These are phyloP conservation scores for Mormyrus proboscirostris DNA, from an alignment of 2,797 vertebrate species.

Conservation along the genomic window DNA sequence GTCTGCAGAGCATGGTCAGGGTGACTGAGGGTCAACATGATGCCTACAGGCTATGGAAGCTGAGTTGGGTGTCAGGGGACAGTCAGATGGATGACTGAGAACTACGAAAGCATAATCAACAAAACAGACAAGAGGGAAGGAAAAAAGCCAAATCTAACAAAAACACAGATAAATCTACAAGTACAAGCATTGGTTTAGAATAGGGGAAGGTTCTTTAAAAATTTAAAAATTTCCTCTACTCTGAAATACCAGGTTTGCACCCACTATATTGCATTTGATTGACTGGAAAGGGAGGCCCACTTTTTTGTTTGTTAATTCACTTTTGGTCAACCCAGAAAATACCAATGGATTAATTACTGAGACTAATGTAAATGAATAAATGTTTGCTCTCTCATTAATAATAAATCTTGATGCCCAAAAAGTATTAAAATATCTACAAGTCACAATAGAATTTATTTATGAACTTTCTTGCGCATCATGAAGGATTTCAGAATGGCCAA, in stretches of 20 bases:
- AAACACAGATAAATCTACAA: not conserved
- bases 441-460: not conserved
- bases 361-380: not conserved
- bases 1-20: not conserved
- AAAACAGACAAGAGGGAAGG: not conserved
- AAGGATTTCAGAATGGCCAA: not conserved
- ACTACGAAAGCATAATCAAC: not conserved
- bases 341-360: not conserved
- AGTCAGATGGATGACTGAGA: not conserved
- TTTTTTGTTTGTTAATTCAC: not conserved
- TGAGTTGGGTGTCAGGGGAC: not conserved
- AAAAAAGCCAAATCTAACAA: not conserved
- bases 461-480: not conserved
- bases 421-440: not conserved
- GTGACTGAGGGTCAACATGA: conserved; percentile 8
- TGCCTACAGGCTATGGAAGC: not conserved
- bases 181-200: conserved; percentile 11
- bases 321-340: not conserved
- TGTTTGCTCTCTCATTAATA: not conserved
- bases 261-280: not conserved
- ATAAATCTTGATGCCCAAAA: not conserved
- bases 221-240: not conserved
- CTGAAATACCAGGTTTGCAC: not conserved
- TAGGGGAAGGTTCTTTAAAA: not conserved
- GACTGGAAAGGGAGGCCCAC: not conserved